Evolutionary conservation across 2,888 invertebrate genomes (phyloP).

Genomic region (Perizoma affinitatum): DNA sequence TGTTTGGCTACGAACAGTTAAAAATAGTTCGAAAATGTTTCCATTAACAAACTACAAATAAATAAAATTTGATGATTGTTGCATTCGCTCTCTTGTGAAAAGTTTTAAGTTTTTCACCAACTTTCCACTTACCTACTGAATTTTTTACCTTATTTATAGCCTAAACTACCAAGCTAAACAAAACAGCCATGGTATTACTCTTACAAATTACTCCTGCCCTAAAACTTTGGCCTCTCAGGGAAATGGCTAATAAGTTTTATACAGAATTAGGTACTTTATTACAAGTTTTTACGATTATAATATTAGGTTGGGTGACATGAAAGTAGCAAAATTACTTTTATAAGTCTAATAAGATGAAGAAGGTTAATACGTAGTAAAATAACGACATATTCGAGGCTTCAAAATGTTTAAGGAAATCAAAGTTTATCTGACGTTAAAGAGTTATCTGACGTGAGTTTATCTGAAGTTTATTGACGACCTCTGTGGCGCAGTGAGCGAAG

Average conservation of each 20-base stretch:
- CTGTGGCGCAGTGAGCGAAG: no score
- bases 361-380: background rate
- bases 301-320: slow-evolving; percentile 8
- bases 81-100: no score
- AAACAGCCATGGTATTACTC: slow-evolving; percentile 15
- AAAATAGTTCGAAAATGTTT: no score
- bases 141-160: background rate
- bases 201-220: background rate
- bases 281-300: slow-evolving; percentile 21
- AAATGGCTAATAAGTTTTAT: slow-evolving; percentile 8
- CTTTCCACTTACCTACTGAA: slow-evolving; percentile 5
- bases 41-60: no score
- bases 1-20: no score
- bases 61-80: no score
- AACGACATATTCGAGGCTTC: no score
- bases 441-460: no score
- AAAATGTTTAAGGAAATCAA: no score
- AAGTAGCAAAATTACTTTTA: slow-evolving; percentile 12
- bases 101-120: background rate
- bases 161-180: slow-evolving; percentile 1
- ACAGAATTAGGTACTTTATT: slow-evolving; percentile 12
- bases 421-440: no score
- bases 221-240: slow-evolving; percentile 10
- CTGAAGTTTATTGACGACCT: no score
- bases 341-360: slow-evolving; percentile 4